Evolutionary conservation across 92 coral and sea anemone species (phyloP), one percentile per base, ranked within the genome.

Genomic region (Epizoanthus scotinus): DNA sequence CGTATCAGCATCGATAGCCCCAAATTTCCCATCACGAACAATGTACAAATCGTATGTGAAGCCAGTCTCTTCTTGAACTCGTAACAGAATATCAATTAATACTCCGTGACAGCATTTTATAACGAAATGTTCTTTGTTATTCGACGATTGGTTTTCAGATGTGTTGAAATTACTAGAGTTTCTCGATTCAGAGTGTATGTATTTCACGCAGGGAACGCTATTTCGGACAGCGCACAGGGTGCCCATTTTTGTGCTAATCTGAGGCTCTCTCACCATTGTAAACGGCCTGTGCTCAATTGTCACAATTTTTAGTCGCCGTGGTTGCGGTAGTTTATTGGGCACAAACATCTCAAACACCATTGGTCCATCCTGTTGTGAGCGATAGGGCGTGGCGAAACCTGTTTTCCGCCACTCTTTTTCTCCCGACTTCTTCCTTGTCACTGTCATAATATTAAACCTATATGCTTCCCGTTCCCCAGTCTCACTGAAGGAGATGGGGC

Each of bases 1-100:
- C 5, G 93, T 86, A 9, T 57, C 55, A 26, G 92, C 83, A 70
- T 92, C 94, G 36, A 84, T 24, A 3, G 95, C 87, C 25, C 98
- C 98, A 80, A 83, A 94, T 55, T 92, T 94, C 5, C 90, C 93
- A 75, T 94, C 98, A 8, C 89, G 85, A 15, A 94, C 98, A 58
- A 94, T 70, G 50, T 92, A 90, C 50, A 92, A 73, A 13, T 90
- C 94, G 71, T 84, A 92, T 5, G 92, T 87, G 52, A 92, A 92
- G 13, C 90, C 85, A 28, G 89, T 84, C 31, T 86, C 81, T 28
- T 63, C 78, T 77, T 84, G 90, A 27, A 92, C 57, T 44, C 80
- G 56, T 22, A 90, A 67, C 78, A 92, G 68, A 56, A 92, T 77
- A 77, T 92, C 97, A 28, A 92, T 90, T 90, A 90, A 85, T 15